Conservation (phyloP, 2,888 invertebrate species). For the Mythimna impura region DNA sequence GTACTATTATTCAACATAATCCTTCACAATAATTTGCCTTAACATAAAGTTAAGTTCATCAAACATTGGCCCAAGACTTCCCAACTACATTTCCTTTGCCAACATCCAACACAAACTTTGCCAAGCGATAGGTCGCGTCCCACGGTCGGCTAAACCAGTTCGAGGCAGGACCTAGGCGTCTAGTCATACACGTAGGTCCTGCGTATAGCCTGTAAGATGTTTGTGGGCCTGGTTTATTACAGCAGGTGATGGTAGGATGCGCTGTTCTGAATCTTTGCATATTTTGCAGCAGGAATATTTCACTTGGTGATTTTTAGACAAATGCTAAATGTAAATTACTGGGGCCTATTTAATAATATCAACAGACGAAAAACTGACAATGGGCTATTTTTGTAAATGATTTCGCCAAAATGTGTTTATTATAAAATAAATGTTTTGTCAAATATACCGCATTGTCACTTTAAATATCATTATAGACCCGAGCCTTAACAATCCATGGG, state of each 20-base stretch:
- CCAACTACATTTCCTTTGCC: slow-evolving; percentile 6
- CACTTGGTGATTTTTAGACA: background rate
- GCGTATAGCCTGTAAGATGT: slow-evolving; percentile 1
- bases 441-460: too few relatives aligned
- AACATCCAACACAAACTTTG: slow-evolving; percentile 13
- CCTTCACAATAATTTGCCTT: background rate
- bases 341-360: too few relatives aligned
- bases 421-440: too few relatives aligned
- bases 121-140: slow-evolving; percentile 41
- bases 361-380: too few relatives aligned
- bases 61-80: slow-evolving; percentile 31
- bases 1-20: background rate
- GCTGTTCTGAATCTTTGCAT: background rate
- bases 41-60: slow-evolving; percentile 16
- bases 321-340: background rate
- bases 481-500: too few relatives aligned
- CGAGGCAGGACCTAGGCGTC: slow-evolving; percentile 36
- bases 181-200: slow-evolving; percentile 9
- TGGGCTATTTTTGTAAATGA: too few relatives aligned
- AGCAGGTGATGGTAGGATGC: slow-evolving; percentile 31
- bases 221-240: slow-evolving; percentile 6
- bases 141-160: slow-evolving; percentile 60
- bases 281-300: background rate
- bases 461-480: background rate
- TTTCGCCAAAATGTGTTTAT: too few relatives aligned